Percentiles rank a stretch among this genome's conserved stretches.
Conservation (phyloP, 2,888 invertebrate genomes). For the Penaeus monodon region DNA sequence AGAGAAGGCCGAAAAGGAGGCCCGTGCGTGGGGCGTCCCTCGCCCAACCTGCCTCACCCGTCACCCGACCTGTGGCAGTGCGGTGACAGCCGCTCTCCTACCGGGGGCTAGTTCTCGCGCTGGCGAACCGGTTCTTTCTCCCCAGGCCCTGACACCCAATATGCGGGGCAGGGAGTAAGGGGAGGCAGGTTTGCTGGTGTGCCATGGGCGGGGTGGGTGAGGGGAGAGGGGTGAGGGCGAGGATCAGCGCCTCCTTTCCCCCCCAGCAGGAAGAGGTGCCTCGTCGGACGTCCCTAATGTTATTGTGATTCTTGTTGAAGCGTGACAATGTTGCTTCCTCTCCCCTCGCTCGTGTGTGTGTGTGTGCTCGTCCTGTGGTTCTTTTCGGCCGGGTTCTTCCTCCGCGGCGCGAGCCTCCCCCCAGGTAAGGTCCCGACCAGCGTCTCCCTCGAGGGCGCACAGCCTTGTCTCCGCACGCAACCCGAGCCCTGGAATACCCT, state of each 20-base stretch:
- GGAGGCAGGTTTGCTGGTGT: background rate
- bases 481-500: background rate
- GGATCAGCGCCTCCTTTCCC: background rate
- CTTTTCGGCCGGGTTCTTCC: background rate
- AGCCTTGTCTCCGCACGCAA: background rate
- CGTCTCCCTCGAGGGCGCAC: background rate
- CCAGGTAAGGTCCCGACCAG: constrained; percentile 18
- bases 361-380: constrained; percentile 30
- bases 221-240: background rate
- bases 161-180: background rate
- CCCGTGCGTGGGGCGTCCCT: background rate
- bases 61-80: background rate
- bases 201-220: background rate
- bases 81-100: background rate
- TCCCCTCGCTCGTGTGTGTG: constrained; percentile 3
- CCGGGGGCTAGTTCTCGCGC: too few species aligned
- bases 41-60: background rate
- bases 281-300: background rate
- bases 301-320: background rate
- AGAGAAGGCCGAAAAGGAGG: too few species aligned
- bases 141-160: too few species aligned
- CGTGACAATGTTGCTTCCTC: constrained; percentile 11
- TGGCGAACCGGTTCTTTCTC: too few species aligned
- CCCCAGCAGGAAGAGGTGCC: too few species aligned
- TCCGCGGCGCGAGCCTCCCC: background rate